These are phyloP conservation scores for Acrobasis suavella DNA, from an alignment of 2,888 invertebrate species.

Conservation along the genomic window DNA sequence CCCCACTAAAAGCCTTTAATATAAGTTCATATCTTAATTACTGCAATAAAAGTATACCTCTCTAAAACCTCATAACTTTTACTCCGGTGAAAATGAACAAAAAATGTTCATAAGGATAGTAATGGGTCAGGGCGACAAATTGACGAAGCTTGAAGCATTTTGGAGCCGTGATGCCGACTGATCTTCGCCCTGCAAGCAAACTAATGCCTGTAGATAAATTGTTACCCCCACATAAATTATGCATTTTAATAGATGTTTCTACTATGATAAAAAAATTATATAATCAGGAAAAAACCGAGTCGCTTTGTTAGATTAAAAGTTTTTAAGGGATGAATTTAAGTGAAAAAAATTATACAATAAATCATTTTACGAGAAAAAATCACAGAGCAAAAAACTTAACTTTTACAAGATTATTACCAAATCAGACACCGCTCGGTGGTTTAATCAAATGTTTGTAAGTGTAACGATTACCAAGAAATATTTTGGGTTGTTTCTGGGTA, in stretches of 20 bases:
- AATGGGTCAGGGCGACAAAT: conserved; percentile 61
- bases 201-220: conserved; percentile 11
- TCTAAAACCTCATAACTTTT: conserved; percentile 70
- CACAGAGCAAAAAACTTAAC: no score
- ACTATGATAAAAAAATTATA: not conserved
- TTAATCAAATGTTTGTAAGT: no score
- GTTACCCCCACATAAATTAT: conserved; percentile 55
- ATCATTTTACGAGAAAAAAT: no score
- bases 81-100: conserved; percentile 64
- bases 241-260: conserved; percentile 31
- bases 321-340: no score
- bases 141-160: conserved; percentile 56
- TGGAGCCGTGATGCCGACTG: conserved; percentile 1
- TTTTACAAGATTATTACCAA: no score
- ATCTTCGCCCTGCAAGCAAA: conserved; percentile 20
- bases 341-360: no score
- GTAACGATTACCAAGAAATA: no score
- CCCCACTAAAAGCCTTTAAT: conserved; percentile 68
- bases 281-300: not conserved
- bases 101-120: conserved; percentile 67
- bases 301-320: no score
- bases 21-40: conserved; percentile 75
- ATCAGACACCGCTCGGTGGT: no score
- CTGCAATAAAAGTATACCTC: conserved; percentile 73
- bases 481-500: no score